Conservation (phyloP, 2,888 invertebrate species). For the Heliconius sara region DNA sequence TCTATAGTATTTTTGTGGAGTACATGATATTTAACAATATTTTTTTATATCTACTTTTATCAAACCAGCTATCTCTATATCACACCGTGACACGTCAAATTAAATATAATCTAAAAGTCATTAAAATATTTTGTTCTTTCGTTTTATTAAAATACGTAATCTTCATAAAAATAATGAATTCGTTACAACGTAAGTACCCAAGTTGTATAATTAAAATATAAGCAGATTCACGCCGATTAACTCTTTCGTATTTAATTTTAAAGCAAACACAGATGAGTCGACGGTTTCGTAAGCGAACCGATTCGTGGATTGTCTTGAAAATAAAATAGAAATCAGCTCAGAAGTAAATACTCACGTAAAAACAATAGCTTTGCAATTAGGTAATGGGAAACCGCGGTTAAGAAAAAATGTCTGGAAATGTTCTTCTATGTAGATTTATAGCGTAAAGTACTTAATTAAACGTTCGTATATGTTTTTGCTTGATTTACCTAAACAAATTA, state of each 20-base stretch:
- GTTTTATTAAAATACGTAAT: slow-evolving; percentile 9
- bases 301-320: slow-evolving; percentile 63
- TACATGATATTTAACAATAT: not conserved
- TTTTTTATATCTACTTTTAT: not conserved
- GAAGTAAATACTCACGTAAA: slow-evolving; percentile 71
- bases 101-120: not conserved
- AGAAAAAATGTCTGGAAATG: slow-evolving; percentile 28
- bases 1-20: slow-evolving; percentile 27
- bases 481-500: not conserved
- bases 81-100: not conserved
- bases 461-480: not conserved
- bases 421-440: slow-evolving; percentile 17
- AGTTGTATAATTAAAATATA: slow-evolving; percentile 41
- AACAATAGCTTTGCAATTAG: slow-evolving; percentile 79
- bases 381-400: slow-evolving; percentile 70
- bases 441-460: slow-evolving; percentile 6
- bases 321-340: slow-evolving; percentile 75
- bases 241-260: slow-evolving; percentile 41
- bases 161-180: slow-evolving; percentile 22
- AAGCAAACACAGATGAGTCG: slow-evolving; percentile 49
- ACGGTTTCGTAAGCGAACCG: slow-evolving; percentile 49
- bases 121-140: not conserved
- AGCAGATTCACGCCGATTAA: slow-evolving; percentile 38
- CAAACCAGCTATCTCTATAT: not conserved
- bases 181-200: slow-evolving; percentile 23